A percentile compares a stretch with the other conserved stretches of the same genome.
phyloP scores from a whole-genome alignment of 2,888 invertebrate genomes.

The Tipula unca region DNA sequence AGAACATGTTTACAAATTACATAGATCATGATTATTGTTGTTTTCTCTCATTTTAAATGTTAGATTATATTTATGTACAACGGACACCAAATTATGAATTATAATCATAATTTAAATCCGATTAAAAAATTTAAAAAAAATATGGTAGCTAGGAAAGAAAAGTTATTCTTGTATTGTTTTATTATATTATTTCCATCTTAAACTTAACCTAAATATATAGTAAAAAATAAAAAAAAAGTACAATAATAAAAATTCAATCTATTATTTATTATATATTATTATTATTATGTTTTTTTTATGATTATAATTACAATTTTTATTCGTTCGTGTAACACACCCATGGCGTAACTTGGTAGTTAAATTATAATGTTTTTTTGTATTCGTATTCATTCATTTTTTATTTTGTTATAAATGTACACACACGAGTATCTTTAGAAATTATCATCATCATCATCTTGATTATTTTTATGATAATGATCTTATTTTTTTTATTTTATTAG shows the following conservation, averaged over 20 bases:
- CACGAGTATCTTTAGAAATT: background rate
- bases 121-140: background rate
- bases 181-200: background rate
- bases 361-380: background rate
- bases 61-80: background rate
- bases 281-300: background rate
- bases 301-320: background rate
- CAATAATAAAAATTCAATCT: background rate
- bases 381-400: background rate
- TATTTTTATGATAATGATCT: background rate
- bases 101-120: background rate
- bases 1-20: background rate
- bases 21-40: background rate
- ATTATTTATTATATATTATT: background rate
- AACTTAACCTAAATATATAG: background rate
- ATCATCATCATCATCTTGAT: background rate
- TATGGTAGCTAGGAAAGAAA: background rate
- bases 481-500: background rate
- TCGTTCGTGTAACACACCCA: background rate
- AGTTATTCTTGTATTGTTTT: background rate
- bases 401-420: background rate
- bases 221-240: background rate
- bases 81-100: background rate
- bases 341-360: background rate
- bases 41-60: background rate